These are phyloP conservation scores for Intellagama lesueurii DNA, from an alignment of 2,797 vertebrate genomes.

Conservation along the genomic window DNA sequence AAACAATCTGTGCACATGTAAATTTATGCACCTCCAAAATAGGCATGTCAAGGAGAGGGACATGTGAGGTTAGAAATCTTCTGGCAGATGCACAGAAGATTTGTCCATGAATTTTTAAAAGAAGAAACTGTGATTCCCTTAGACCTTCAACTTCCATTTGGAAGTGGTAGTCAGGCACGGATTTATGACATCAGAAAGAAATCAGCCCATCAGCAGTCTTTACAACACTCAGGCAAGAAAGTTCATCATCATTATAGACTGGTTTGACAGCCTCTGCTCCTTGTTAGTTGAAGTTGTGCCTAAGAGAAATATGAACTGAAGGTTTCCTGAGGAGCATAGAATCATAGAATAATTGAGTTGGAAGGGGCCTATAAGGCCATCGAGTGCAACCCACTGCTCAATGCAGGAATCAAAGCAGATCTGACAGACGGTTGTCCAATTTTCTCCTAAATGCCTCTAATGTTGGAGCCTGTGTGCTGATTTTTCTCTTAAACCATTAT, in stretches of 20 bases:
- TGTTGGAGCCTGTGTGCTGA: not conserved
- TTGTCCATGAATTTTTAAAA: not conserved
- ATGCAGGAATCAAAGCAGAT: too few species aligned
- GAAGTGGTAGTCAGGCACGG: not conserved
- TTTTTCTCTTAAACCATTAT: not conserved
- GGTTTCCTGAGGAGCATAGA: not conserved
- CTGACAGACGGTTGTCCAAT: too few species aligned
- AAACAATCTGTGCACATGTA: not conserved
- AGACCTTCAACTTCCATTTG: not conserved
- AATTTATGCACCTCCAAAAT: not conserved
- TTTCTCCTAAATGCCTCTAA: too few species aligned
- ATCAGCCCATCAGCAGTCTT: not conserved
- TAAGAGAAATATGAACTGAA: not conserved
- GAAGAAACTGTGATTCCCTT: not conserved
- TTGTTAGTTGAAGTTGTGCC: not conserved
- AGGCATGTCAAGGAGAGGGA: not conserved
- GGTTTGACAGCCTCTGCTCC: not conserved
- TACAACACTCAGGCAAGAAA: not conserved
- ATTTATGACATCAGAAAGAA: not conserved
- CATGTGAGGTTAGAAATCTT: not conserved
- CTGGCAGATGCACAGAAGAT: not conserved
- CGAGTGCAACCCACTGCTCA: too few species aligned
- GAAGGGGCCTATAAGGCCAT: too few species aligned
- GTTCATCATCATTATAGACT: not conserved
- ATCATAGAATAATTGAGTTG: too few species aligned